Conservation (phyloP, 2,113 vertebrate species). For the Hemiscyllium ocellatum region DNA sequence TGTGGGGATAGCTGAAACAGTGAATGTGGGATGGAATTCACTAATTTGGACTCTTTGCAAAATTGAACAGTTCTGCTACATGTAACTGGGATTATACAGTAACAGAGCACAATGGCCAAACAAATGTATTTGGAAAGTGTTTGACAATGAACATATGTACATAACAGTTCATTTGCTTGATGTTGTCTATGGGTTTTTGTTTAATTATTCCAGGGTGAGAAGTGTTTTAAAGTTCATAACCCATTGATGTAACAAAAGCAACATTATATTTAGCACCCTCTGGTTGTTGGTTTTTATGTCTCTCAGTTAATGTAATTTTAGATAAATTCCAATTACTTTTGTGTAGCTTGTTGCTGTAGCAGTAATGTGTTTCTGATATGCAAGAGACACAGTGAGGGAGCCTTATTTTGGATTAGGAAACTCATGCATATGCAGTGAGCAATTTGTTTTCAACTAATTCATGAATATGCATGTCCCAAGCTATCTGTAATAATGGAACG, state of each 20-base stretch:
- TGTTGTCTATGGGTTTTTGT: neutral
- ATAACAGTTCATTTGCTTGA: neutral
- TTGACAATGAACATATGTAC: neutral
- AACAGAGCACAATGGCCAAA: no score
- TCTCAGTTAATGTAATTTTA: slow-evolving; percentile 7
- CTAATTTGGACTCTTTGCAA: neutral
- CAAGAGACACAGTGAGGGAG: neutral
- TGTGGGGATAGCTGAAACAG: neutral
- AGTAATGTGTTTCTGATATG: neutral
- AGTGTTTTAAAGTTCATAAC: neutral
- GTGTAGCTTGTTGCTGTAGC: neutral
- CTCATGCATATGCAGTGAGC: slow-evolving; percentile 23
- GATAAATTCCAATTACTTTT: neutral
- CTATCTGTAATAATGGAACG: neutral
- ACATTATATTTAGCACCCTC: neutral
- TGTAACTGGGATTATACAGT: neutral
- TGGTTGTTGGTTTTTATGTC: neutral
- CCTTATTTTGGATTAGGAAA: slow-evolving; percentile 27
- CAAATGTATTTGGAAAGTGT: neutral
- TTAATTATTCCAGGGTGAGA: neutral
- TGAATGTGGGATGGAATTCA: neutral
- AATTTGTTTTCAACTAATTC: neutral
- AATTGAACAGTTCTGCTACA: neutral
- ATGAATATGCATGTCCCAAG: slow-evolving; percentile 16
- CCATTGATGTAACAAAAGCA: neutral